These are phyloP conservation scores for Andrena minutula DNA, from an alignment of 2,888 invertebrate species.

Conservation along the genomic window DNA sequence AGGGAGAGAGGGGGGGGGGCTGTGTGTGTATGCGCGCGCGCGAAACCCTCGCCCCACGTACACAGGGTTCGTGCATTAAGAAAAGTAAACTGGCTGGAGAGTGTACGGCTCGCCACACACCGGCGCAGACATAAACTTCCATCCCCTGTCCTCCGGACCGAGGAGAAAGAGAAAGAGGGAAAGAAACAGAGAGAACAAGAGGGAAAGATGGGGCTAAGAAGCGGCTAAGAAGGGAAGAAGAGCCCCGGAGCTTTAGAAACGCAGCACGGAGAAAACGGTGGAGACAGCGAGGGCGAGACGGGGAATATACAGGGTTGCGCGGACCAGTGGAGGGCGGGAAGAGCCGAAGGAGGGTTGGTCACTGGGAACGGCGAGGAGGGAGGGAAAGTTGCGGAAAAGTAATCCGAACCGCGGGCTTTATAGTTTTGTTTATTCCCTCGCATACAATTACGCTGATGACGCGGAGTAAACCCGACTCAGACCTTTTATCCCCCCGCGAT, in stretches of 20 bases:
- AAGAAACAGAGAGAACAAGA: not conserved
- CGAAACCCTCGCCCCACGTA: slow-evolving; percentile 10
- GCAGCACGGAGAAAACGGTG: not conserved
- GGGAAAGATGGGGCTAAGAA: slow-evolving; percentile 11
- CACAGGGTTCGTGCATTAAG: slow-evolving; percentile 50
- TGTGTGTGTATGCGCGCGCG: slow-evolving; percentile 4
- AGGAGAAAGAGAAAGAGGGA: too few species aligned
- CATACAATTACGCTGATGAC: slow-evolving; percentile 78
- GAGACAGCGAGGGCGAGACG: not conserved
- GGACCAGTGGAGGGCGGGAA: not conserved
- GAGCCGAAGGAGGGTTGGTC: not conserved
- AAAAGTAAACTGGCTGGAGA: slow-evolving; percentile 40
- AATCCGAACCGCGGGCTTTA: slow-evolving; percentile 10
- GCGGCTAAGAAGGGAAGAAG: slow-evolving; percentile 24
- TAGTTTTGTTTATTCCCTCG: slow-evolving; percentile 79
- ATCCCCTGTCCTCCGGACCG: not conserved
- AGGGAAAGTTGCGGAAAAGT: not conserved
- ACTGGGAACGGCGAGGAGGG: not conserved
- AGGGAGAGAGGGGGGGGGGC: not conserved
- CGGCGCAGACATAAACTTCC: slow-evolving; percentile 34
- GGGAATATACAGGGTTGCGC: not conserved
- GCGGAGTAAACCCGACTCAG: slow-evolving; percentile 52
- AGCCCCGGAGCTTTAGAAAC: slow-evolving; percentile 12
- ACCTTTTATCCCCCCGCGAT: slow-evolving; percentile 47
- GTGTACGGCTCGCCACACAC: slow-evolving; percentile 7